Base-by-base conservation (phyloP, 2,113 vertebrate species). In the Aptenodytes forsteri region DNA sequence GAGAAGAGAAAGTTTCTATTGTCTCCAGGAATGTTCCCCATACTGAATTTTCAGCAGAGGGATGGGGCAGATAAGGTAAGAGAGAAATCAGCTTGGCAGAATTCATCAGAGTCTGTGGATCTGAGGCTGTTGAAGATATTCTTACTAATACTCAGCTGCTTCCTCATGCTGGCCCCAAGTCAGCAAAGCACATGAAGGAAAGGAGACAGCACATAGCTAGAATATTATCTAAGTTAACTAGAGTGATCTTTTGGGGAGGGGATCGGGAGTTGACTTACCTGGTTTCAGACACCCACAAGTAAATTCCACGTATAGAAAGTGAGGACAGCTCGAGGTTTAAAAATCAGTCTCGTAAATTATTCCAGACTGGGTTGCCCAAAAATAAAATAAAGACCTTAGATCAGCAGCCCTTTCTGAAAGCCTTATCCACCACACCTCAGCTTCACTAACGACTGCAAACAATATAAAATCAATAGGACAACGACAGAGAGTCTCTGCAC, bases 261-360 rank as follows among this genome's bases (percentile, higher is more conserved):
- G 23, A 15, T 10, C 4, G 1, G 11, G 47, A 12, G 15, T 7
- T 22, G 13, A 38, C 49, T 80, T 16, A 10, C 47, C 55, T 44
- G 27, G 25, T 23, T 64, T 23, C 62, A 73, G 30, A 27, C 18
- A 56, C 38, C 42, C 67, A 46, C 50, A 27, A 36, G 40, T 32
- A 79, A 90, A 52, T 4, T 5, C 16, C 13, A 4, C 0, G 36
- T 19, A 4, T 2, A 80, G 44, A 26, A 83, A 76, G n/a, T 0
- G 44, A 93, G 69, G 64, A 47, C 36, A 27, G 34, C 40, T 80
- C 78, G 23, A 49, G 58, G 42, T 42, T 82, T 66, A 58, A 55
- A 79, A 69, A 44, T 38, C n/a, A 76, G 9, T 1, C 38, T 54
- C 34, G 4, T 22, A 36, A 85, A 40, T 85, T 40, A 52, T 69